Percentiles rank a stretch among this genome's conserved stretches.
These are phyloP conservation scores for Oncorhynchus masou DNA, from an alignment of 2,113 vertebrate genomes.

Conservation along the genomic window DNA sequence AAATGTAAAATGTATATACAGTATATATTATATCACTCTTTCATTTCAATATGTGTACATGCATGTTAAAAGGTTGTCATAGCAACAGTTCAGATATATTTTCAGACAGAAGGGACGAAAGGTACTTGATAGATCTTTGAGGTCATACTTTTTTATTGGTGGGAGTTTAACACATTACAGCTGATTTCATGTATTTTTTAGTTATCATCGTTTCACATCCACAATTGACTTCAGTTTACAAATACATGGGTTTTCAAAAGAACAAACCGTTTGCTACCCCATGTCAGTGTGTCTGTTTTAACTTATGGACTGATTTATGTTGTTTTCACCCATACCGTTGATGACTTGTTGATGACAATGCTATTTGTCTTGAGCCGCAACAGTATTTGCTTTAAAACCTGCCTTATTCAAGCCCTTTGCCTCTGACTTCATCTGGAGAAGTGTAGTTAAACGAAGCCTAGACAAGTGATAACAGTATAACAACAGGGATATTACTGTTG, in stretches of 20 bases:
- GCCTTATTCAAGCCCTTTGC: slow-evolving; percentile 69
- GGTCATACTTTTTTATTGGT: neutral
- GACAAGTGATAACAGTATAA: neutral
- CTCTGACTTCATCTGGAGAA: slow-evolving; percentile 51
- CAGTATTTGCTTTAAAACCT: slow-evolving; percentile 52
- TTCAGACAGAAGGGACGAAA: slow-evolving; percentile 56
- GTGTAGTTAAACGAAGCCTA: slow-evolving; percentile 22
- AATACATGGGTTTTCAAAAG: neutral
- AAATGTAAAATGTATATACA: neutral
- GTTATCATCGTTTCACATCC: neutral
- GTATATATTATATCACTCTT: slow-evolving; percentile 62
- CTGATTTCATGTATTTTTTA: neutral
- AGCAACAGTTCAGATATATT: neutral
- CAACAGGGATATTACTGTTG: neutral
- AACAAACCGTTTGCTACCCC: neutral
- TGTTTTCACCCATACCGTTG: slow-evolving; percentile 34
- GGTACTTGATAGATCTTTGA: slow-evolving; percentile 44
- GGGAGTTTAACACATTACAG: neutral
- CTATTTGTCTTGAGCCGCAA: slow-evolving; percentile 13
- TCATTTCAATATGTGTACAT: slow-evolving; percentile 63
- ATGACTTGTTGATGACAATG: slow-evolving; percentile 19
- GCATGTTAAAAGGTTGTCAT: slow-evolving; percentile 47
- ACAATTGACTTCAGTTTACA: neutral
- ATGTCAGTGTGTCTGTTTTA: slow-evolving; percentile 1
- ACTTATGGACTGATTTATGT: slow-evolving; percentile 21